phyloP scores from a whole-genome alignment of 2,113 vertebrate genomes.

The Rostratula benghalensis region DNA sequence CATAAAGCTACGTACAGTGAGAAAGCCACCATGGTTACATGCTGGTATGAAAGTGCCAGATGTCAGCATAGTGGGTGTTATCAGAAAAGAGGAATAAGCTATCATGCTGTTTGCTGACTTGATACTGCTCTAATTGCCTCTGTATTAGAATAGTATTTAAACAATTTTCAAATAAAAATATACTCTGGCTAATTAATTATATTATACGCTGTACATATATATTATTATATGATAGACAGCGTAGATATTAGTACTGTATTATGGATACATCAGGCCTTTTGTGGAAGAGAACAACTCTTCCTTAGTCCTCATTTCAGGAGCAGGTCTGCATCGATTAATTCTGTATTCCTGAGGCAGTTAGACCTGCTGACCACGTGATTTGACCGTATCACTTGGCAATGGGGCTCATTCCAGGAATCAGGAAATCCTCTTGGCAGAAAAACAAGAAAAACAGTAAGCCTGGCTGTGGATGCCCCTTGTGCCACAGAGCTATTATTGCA shows the following conservation, averaged over 20 bases:
- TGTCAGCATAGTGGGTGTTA: background rate
- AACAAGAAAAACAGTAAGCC: background rate
- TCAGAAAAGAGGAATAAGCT: background rate
- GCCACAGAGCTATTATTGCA: background rate
- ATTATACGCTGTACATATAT: background rate
- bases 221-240: background rate
- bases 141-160: background rate
- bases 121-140: background rate
- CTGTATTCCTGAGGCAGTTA: background rate
- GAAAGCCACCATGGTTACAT: background rate
- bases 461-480: background rate
- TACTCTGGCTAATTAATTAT: background rate
- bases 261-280: background rate
- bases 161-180: background rate
- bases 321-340: background rate
- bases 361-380: background rate
- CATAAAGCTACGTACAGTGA: background rate
- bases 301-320: accelerated
- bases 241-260: background rate
- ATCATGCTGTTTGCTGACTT: background rate
- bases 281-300: background rate
- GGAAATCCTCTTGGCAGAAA: conserved; percentile 18
- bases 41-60: background rate
- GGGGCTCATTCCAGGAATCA: background rate
- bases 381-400: conserved; percentile 1